phyloP scores from a whole-genome alignment of 92 coral and sea anemone species.

The Zoanthus sansibaricus region DNA sequence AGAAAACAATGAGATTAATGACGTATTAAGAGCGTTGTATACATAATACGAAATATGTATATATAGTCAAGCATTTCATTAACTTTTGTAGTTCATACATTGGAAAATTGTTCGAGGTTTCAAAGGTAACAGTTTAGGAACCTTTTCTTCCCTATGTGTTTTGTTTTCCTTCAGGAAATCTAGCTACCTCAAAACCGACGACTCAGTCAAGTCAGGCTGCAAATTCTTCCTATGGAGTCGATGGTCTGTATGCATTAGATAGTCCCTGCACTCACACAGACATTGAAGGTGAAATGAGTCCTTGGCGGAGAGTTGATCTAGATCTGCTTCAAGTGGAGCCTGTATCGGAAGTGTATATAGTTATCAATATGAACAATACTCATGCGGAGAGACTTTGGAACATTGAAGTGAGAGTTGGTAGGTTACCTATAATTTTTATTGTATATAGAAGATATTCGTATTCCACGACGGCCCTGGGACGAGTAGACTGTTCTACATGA shows the following conservation, averaged over 20 bases:
- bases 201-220: not conserved
- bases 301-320: conserved; percentile 29
- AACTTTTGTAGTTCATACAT: no score
- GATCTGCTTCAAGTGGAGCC: conserved; percentile 21
- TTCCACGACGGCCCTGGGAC: no score
- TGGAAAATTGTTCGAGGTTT: no score
- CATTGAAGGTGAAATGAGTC: not conserved
- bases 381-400: not conserved
- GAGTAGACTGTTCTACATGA: no score
- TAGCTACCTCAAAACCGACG: not conserved
- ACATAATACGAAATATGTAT: no score
- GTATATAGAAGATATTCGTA: not conserved
- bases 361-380: not conserved
- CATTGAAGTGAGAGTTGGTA: conserved; percentile 19
- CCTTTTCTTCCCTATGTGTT: no score
- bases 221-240: not conserved
- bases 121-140: no score
- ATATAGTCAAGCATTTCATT: no score
- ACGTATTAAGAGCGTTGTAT: no score
- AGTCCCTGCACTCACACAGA: not conserved
- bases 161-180: not conserved
- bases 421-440: not conserved
- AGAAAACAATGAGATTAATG: no score
- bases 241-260: not conserved
- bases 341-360: conserved; percentile 27